Conservation (phyloP, 2,888 invertebrate genomes). For the Cheilosia soror region DNA sequence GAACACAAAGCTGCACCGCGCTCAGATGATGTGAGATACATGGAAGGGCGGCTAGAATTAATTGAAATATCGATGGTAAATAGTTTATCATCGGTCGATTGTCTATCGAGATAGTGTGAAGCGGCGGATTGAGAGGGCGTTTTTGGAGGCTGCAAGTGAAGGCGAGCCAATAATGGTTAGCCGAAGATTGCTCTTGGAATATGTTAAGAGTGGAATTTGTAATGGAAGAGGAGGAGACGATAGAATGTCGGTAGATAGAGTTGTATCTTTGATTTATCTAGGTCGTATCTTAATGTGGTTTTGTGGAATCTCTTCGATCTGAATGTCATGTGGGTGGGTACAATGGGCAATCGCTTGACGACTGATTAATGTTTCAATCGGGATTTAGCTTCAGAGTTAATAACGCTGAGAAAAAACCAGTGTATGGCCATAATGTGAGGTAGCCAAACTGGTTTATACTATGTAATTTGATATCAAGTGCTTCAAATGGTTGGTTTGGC, state of each 20-base stretch:
- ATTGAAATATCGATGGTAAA: constrained; percentile 76
- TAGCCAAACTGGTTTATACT: too few species aligned
- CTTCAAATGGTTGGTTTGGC: too few species aligned
- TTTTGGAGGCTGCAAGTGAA: constrained; percentile 25
- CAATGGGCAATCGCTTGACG: not conserved
- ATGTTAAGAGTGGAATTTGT: not conserved
- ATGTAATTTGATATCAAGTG: too few species aligned
- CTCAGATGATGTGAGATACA: constrained; percentile 46
- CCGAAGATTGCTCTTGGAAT: constrained; percentile 26
- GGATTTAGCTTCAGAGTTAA: not conserved
- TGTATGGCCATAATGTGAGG: too few species aligned
- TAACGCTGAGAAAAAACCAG: not conserved
- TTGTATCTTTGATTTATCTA: constrained; percentile 66
- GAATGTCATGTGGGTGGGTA: not conserved
- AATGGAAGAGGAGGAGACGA: not conserved
- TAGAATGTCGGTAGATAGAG: constrained; percentile 56
- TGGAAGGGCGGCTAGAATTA: constrained; percentile 71
- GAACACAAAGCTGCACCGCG: constrained; percentile 46
- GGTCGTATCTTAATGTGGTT: constrained; percentile 57
- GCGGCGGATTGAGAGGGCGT: constrained; percentile 53
- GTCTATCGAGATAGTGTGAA: constrained; percentile 61
- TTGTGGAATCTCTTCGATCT: not conserved
- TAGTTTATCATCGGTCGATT: constrained; percentile 72
- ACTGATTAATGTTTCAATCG: constrained; percentile 4
- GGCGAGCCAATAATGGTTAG: constrained; percentile 27